phyloP scores from a whole-genome alignment of 1,140 invertebrate genomes.

The Centruroides sculpturatus region DNA sequence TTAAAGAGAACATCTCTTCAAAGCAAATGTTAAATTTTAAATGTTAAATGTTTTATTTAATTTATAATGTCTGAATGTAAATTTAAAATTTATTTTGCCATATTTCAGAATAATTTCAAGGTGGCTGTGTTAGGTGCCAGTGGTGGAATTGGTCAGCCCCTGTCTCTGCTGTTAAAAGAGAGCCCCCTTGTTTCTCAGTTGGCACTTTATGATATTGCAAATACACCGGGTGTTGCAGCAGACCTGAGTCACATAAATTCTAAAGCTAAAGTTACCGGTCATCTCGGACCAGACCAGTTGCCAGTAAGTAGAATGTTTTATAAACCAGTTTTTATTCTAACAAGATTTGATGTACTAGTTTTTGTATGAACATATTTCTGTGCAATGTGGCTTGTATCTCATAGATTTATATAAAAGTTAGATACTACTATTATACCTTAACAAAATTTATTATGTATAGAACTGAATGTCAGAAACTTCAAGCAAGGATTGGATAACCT shows the following conservation, averaged over 20 bases:
- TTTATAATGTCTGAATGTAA: no score
- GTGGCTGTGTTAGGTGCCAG: conserved; percentile 91
- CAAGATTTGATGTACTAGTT: neutral
- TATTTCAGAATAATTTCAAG: conserved; percentile 35
- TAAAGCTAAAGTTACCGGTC: conserved; percentile 62
- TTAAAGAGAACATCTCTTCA: no score
- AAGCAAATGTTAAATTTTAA: no score
- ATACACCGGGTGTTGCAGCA: conserved; percentile 91
- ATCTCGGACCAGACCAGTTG: conserved; percentile 59
- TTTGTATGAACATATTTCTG: neutral
- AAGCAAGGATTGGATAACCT: no score
- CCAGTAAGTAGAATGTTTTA: conserved; percentile 28
- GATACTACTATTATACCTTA: no score
- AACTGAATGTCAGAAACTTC: no score
- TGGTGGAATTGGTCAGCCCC: conserved; percentile 95
- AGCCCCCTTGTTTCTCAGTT: conserved; percentile 67
- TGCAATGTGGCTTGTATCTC: neutral
- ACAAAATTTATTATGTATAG: no score
- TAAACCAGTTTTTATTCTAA: neutral
- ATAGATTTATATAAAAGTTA: neutral
- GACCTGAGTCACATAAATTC: conserved; percentile 97
- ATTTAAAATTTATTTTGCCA: no score
- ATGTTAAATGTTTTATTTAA: no score
- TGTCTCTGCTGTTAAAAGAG: conserved; percentile 89
- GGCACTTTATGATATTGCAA: conserved; percentile 86